Percentiles rank a stretch among this genome's conserved stretches.
These are phyloP conservation scores for Oreochromis grahami DNA, from an alignment of 2,797 vertebrate species.

Conservation along the genomic window DNA sequence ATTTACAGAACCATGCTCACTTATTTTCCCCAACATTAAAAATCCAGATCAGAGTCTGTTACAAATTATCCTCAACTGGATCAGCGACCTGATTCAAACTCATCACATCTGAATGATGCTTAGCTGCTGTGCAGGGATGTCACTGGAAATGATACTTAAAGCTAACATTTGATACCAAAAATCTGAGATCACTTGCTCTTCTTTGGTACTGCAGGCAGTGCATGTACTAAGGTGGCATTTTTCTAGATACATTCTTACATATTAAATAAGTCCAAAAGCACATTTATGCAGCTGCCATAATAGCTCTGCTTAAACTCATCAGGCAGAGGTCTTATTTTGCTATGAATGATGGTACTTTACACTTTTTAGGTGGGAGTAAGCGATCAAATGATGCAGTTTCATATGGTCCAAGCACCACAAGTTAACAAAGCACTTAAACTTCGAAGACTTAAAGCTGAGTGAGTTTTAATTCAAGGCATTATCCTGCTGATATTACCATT, in stretches of 20 bases:
- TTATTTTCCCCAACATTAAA: rapidly evolving
- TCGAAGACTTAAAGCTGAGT: not conserved
- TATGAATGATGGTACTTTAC: rapidly evolving
- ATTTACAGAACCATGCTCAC: rapidly evolving
- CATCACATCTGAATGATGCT: constrained; percentile 61
- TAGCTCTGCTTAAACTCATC: not conserved
- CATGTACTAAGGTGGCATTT: rapidly evolving
- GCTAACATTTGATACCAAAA: not conserved
- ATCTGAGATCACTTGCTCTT: rapidly evolving
- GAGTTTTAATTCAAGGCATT: rapidly evolving
- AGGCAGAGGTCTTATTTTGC: rapidly evolving
- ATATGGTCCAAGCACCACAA: rapidly evolving
- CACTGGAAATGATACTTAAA: rapidly evolving
- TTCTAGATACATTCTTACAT: rapidly evolving
- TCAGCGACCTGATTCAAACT: constrained; percentile 81
- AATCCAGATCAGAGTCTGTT: constrained; percentile 63
- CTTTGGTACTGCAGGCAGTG: not conserved
- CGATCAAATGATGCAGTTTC: rapidly evolving
- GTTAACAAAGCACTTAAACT: rapidly evolving
- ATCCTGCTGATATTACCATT: rapidly evolving
- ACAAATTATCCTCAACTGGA: constrained; percentile 68
- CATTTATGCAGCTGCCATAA: not conserved
- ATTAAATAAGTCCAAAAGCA: rapidly evolving
- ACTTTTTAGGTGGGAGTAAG: not conserved
- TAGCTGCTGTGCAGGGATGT: not conserved